Evolutionary conservation across 2,797 vertebrate genomes (phyloP), one percentile per base, ranked within the genome.

Genomic region (Ctenochaetus hawaiiensis): DNA sequence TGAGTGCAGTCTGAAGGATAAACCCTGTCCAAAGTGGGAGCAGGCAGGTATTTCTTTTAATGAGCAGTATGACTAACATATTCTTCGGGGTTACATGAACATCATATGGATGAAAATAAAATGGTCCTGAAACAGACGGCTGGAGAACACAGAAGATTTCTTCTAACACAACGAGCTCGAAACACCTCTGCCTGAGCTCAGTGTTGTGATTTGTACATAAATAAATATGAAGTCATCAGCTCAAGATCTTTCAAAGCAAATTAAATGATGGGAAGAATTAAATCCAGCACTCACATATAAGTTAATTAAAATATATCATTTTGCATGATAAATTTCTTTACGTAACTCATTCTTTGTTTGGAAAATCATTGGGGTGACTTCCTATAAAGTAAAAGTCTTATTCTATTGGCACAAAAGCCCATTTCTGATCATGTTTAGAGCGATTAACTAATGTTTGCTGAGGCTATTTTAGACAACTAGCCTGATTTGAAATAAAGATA

Each of bases 21-120:
- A 47, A 54, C 4, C 1, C 22, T 5, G 6, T 26, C 7, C 14
- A 39, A 6, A 39, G 37, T 8, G 37, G 16, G 37, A 65, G 30
- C 30, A 56, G 30, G 45, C 22, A 10, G 17, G 6, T 14, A 17
- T 23, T 23, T 52, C 47, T 59, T 61, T 62, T 71, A 8, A 62
- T 63, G 17, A 54, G 43, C 17, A 58, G 20, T 41, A 37, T 63
- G 45, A 63, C 66, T 41, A 75, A 47, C 41, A 54, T 48, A 43
- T 52, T 49, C 14, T 48, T 45, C n/a, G 41, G 53, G 64, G 22
- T 59, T 22, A 22, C 12, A 26, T 26, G 18, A n/a, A 2, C 8
- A 39, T 60, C 52, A 69, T 69, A 44, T 18, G 39, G 26, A 72
- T 59, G n/a, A 44, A 53, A 71, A 66, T 23, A 18, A 44, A 48